Percentiles rank a stretch among this genome's conserved stretches.
These are phyloP conservation scores for Lepus oiostolus DNA, from an alignment of 2,797 vertebrate genomes.

Conservation along the genomic window DNA sequence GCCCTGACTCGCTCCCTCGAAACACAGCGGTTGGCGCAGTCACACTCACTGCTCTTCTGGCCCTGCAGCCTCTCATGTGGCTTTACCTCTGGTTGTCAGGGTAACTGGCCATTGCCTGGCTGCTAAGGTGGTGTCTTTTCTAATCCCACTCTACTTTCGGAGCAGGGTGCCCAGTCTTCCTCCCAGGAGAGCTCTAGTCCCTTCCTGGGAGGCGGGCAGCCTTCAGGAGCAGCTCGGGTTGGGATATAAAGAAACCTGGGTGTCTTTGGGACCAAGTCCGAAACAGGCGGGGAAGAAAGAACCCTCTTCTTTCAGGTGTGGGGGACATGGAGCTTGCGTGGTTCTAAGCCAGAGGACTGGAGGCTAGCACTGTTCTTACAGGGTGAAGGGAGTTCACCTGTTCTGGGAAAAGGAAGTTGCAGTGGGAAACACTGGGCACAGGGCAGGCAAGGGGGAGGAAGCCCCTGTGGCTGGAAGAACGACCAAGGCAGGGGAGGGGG, in stretches of 20 bases:
- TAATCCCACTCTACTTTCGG: neutral
- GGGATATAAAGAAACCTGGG: neutral
- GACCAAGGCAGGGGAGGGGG: no score
- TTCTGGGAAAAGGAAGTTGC: neutral
- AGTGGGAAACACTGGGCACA: neutral
- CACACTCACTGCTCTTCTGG: neutral
- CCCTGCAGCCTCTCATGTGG: neutral
- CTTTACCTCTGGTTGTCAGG: accelerated
- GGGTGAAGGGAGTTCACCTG: neutral
- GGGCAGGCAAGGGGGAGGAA: neutral
- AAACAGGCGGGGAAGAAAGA: neutral
- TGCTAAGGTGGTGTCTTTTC: neutral
- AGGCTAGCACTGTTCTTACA: neutral
- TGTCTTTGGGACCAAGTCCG: neutral
- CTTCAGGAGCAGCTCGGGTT: no score
- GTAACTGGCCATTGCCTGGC: neutral
- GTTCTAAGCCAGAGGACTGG: neutral
- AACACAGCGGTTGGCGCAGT: accelerated
- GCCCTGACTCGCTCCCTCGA: neutral
- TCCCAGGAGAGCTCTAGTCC: neutral
- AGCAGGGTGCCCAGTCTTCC: neutral
- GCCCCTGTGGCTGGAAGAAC: neutral
- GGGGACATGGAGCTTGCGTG: neutral
- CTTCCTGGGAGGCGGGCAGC: neutral
- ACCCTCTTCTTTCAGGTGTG: neutral